phyloP scores from a whole-genome alignment of 1,140 invertebrate species.

The Orchestia grillus region DNA sequence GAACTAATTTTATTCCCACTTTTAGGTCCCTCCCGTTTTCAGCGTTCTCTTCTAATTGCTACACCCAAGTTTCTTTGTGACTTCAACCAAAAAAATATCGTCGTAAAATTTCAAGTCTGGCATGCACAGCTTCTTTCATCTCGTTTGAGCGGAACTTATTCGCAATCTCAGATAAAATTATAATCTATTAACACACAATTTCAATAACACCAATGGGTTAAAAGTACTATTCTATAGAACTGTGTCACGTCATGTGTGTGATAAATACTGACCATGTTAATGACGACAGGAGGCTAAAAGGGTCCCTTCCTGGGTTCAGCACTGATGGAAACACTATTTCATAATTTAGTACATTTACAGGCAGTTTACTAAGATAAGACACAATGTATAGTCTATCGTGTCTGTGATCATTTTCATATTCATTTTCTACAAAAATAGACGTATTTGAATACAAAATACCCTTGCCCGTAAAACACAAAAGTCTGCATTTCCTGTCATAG shows the following conservation, averaged over 20 bases:
- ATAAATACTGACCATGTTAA: too few species aligned
- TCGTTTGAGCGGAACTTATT: neutral
- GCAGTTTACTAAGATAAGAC: neutral
- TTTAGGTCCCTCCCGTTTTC: neutral
- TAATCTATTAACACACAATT: neutral
- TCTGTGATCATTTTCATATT: neutral
- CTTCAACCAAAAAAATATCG: neutral
- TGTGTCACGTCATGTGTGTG: too few species aligned
- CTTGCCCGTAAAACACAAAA: neutral
- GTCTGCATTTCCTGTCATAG: neutral
- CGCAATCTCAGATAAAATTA: neutral
- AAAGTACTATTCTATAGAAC: too few species aligned
- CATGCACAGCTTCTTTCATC: neutral
- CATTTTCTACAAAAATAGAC: too few species aligned
- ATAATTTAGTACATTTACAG: neutral
- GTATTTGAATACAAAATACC: too few species aligned
- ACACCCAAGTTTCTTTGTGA: neutral
- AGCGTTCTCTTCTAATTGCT: neutral
- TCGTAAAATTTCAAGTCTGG: neutral
- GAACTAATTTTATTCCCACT: neutral
- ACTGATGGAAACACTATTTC: neutral
- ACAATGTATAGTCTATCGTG: neutral
- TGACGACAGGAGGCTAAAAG: neutral
- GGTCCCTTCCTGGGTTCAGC: neutral
- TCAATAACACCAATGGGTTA: too few species aligned